These are phyloP conservation scores for Mus spretus DNA, from an alignment of 2,797 vertebrate genomes.

Conservation along the genomic window DNA sequence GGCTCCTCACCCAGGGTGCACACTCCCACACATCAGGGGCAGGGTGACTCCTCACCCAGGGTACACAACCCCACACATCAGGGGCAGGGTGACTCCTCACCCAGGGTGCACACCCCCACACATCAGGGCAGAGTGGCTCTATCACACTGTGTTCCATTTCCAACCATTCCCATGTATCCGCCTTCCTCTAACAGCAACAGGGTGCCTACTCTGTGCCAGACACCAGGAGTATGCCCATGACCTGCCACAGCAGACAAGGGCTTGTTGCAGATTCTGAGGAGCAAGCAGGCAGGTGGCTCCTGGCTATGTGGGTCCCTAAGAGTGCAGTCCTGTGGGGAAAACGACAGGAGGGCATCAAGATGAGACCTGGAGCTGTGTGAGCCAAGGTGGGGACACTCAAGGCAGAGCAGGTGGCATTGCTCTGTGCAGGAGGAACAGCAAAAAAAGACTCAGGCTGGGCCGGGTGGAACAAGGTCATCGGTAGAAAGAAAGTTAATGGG, in stretches of 20 bases:
- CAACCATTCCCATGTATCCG: not conserved
- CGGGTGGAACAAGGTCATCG: not conserved
- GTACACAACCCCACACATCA: too few relatives aligned
- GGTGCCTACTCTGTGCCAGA: fast-evolving
- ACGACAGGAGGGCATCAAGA: not conserved
- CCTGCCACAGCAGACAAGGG: not conserved
- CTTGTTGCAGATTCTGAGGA: not conserved
- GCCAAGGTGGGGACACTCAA: not conserved
- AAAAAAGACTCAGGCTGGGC: not conserved
- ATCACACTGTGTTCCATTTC: not conserved
- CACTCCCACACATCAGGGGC: not conserved
- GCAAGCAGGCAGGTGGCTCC: not conserved
- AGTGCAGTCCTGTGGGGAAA: not conserved
- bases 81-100: too few relatives aligned
- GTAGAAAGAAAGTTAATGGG: not conserved
- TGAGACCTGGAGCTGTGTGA: not conserved
- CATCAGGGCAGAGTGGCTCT: not conserved
- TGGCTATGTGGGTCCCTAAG: not conserved
- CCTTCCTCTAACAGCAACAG: not conserved
- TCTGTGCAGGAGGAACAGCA: not conserved
- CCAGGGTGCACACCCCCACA: too few relatives aligned
- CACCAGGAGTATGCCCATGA: not conserved
- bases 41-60: too few relatives aligned
- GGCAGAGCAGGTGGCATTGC: not conserved
- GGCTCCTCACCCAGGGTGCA: not conserved